A percentile compares a stretch with the other conserved stretches of the same genome.
phyloP scores from a whole-genome alignment of 2,797 vertebrate species.

The Morelia viridis region DNA sequence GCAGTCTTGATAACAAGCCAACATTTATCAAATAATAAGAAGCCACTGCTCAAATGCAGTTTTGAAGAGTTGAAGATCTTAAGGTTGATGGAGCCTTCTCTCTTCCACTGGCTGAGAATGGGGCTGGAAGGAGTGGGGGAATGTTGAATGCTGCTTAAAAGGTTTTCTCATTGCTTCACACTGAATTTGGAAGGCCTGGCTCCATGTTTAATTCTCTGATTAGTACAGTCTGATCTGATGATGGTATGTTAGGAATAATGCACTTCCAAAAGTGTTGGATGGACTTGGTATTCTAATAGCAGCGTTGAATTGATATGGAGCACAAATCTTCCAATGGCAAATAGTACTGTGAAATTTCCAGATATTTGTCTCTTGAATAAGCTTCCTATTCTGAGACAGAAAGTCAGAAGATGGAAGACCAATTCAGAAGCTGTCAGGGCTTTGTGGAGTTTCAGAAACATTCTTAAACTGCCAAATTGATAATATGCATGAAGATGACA shows the following conservation, averaged over 20 bases:
- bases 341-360: neutral
- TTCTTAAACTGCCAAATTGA: neutral
- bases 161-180: neutral
- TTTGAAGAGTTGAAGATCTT: neutral
- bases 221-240: neutral
- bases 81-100: neutral
- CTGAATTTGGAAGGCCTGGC: neutral
- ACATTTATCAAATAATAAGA: neutral
- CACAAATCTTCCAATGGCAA: neutral
- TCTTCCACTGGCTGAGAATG: neutral
- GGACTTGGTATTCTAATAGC: neutral
- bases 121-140: neutral
- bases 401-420: neutral
- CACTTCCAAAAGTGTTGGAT: neutral
- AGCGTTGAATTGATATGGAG: neutral
- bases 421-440: neutral
- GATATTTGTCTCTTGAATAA: neutral
- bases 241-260: neutral
- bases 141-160: neutral
- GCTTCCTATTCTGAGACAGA: neutral
- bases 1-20: neutral
- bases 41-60: neutral
- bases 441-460: neutral
- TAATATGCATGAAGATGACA: neutral
- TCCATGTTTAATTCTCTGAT: neutral